Evolutionary conservation across 2,797 vertebrate genomes (phyloP).

Genomic region (Myotis pilosus): DNA sequence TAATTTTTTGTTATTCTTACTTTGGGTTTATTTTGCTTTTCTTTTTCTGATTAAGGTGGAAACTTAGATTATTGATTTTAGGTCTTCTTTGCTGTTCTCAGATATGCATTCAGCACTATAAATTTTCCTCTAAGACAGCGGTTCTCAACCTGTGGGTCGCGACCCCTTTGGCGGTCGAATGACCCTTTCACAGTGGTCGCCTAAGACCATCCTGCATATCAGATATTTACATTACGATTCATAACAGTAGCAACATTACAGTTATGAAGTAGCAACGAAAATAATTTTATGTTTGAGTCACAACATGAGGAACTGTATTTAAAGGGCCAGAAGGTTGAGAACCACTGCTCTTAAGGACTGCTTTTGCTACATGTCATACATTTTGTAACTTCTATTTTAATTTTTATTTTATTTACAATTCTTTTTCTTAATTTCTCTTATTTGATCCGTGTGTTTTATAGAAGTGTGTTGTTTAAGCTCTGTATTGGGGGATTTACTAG

Average conservation of each 20-base stretch:
- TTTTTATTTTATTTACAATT: background rate
- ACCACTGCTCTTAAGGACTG: background rate
- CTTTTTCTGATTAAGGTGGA: background rate
- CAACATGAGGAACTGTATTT: too few relatives aligned
- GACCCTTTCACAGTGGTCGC: too few relatives aligned
- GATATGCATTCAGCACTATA: background rate
- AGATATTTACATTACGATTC: too few relatives aligned
- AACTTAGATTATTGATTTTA: background rate
- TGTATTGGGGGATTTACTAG: background rate
- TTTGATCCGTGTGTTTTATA: background rate
- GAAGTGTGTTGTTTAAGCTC: background rate
- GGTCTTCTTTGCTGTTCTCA: background rate
- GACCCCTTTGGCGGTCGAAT: too few relatives aligned
- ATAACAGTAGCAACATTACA: too few relatives aligned
- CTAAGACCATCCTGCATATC: too few relatives aligned
- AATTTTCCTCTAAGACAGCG: background rate
- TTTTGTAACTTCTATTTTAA: background rate
- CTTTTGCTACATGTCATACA: background rate
- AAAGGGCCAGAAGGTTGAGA: too few relatives aligned
- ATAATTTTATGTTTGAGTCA: too few relatives aligned
- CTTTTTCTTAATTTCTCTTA: slow-evolving; percentile 4
- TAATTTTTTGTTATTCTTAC: background rate
- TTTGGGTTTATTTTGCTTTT: background rate
- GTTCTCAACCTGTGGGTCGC: too few relatives aligned
- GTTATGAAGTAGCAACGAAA: too few relatives aligned